phyloP scores from a whole-genome alignment of 2,113 vertebrate genomes.

The Ptilorrhoa leucosticta region DNA sequence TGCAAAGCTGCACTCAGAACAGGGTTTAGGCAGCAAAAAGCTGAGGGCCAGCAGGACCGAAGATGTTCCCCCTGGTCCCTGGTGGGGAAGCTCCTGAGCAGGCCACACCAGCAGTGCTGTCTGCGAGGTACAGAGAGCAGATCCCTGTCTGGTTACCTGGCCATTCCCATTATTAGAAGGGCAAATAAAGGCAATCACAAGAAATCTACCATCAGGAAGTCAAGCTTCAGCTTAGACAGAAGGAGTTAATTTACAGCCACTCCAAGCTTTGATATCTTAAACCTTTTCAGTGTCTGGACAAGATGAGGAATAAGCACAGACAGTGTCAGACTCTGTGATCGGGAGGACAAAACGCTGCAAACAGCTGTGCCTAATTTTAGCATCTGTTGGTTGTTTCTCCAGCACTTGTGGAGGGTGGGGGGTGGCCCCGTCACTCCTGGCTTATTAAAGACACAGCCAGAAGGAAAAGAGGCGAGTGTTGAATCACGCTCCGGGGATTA shows the following conservation, averaged over 20 bases:
- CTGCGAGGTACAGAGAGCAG: background rate
- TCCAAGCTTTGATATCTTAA: constrained; percentile 34
- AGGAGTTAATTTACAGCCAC: constrained; percentile 39
- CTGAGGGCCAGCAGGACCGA: background rate
- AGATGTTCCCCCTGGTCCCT: background rate
- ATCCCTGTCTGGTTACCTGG: background rate
- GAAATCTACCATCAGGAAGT: background rate
- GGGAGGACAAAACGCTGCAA: constrained; percentile 34
- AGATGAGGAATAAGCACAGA: constrained; percentile 28
- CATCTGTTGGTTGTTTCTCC: constrained; percentile 31
- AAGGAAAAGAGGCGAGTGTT: background rate
- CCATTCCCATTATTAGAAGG: background rate
- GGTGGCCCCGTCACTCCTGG: background rate
- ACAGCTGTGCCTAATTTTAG: constrained; percentile 43
- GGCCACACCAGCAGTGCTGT: background rate
- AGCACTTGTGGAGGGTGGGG: background rate
- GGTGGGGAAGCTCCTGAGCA: background rate
- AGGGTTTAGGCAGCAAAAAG: background rate
- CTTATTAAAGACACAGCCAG: constrained; percentile 19
- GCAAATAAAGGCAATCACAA: background rate
- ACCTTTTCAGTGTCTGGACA: constrained; percentile 36
- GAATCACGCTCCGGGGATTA: background rate
- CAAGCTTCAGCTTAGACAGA: background rate
- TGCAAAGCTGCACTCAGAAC: background rate
- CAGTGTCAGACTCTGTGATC: constrained; percentile 23